Evolutionary conservation across 2,888 invertebrate genomes (phyloP), one percentile per base, ranked within the genome.

Genomic region (Hypomecis atomaria): DNA sequence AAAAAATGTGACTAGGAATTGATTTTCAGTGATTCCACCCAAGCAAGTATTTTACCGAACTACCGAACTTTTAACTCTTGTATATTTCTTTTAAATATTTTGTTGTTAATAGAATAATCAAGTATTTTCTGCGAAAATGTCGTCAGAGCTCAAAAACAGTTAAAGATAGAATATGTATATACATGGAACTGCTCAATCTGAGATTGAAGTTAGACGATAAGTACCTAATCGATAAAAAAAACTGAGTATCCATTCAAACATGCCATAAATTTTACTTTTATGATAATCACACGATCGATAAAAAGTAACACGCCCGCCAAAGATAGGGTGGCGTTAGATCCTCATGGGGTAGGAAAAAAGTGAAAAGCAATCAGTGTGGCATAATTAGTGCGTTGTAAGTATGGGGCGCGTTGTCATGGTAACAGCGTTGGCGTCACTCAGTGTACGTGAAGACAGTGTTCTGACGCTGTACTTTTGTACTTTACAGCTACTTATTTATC

Each of bases 301-400:
- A 79, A 81, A 82, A 82, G 73, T 76, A 72, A 67, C 70, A 70
- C 72, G 70, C 73, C 67, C 74, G 79, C 78, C 81, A 78, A 79
- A 81, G 84, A 87, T 87, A 86, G 92, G 91, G 91, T 88, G 89
- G 89, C 87, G 85, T 86, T 87, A 86, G 86, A 83, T 87, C 89
- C 92, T 91, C 87, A 84, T 88, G 85, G 92, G 90, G 90, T 84
- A 87, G 80, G 87, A 90, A 89, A 86, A 91, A 92, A 89, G 89
- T 89, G 87, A 89, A 92, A 92, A 91, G 92, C 92, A 92, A 92
- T 92, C 92, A 92, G 89, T 91, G 92, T 89, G 90, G 90, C 88
- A 91, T 92, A 92, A 92, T 92, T 92, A 92, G 92, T 92, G 91
- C 86, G 90, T 90, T 86, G 90, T 89, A 86, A 89, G 90, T 91